phyloP scores from a whole-genome alignment of 2,113 vertebrate genomes.

The Proteles cristata region DNA sequence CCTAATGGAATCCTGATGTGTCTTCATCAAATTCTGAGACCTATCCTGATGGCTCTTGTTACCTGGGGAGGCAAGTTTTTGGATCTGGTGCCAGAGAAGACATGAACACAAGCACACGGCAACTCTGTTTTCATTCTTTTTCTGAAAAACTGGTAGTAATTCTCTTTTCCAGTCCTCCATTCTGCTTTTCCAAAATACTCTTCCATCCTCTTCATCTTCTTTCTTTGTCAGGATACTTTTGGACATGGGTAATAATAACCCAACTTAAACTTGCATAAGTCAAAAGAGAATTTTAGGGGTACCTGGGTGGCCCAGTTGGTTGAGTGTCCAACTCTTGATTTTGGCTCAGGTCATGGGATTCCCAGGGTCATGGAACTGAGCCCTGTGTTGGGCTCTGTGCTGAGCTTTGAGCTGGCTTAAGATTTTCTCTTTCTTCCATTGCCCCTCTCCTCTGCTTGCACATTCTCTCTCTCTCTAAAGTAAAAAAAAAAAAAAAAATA shows the following conservation, averaged over 20 bases:
- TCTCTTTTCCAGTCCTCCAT: neutral
- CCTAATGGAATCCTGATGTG: neutral
- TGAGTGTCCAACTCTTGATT: too few species aligned
- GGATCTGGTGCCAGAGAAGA: neutral
- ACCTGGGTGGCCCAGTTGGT: too few species aligned
- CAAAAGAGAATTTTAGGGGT: constrained; percentile 22
- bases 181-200: neutral
- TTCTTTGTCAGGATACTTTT: neutral
- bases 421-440: too few species aligned
- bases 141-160: neutral
- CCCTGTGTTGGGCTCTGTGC: too few species aligned
- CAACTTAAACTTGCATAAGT: neutral
- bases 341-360: too few species aligned
- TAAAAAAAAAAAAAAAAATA: neutral
- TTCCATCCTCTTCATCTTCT: neutral
- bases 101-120: neutral
- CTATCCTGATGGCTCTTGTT: neutral
- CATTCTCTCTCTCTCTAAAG: too few species aligned
- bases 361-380: too few species aligned
- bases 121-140: neutral
- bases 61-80: neutral
- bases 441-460: too few species aligned
- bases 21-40: neutral
- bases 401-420: too few species aligned
- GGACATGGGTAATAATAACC: neutral